Percentiles rank a stretch among this genome's conserved stretches.
Conservation (phyloP, 2,113 vertebrate species). For the Tupaia chinensis region DNA sequence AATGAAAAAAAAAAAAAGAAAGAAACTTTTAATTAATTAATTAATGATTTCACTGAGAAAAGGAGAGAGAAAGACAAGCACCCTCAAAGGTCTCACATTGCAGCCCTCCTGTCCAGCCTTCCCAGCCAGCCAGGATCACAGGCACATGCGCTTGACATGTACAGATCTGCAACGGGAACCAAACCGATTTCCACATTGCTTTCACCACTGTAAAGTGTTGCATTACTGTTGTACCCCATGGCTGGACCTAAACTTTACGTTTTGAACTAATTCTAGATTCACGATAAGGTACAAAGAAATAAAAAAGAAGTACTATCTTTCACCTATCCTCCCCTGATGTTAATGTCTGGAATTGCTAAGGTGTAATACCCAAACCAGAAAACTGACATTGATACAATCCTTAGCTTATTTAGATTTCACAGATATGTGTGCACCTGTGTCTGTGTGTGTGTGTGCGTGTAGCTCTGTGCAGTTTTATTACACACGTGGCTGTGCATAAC, state of each 20-base stretch:
- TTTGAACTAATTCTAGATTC: conserved; percentile 45
- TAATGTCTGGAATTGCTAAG: background rate
- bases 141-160: too few species aligned
- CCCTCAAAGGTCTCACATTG: too few species aligned
- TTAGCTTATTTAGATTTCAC: background rate
- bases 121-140: too few species aligned
- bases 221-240: background rate
- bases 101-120: too few species aligned
- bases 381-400: background rate
- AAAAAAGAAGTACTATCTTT: background rate
- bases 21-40: too few species aligned
- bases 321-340: background rate
- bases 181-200: too few species aligned
- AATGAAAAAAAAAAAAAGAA: too few species aligned
- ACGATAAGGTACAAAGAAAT: background rate
- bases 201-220: too few species aligned
- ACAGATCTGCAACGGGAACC: too few species aligned
- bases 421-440: background rate
- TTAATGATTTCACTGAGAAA: too few species aligned
- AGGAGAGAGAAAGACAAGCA: too few species aligned
- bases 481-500: background rate
- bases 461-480: background rate
- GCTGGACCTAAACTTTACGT: background rate
- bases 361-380: background rate
- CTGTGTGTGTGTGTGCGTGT: background rate